A percentile compares a stretch with the other conserved stretches of the same genome.
phyloP scores from a whole-genome alignment of 1,140 invertebrate genomes.

The Teleopsis dalmanni region DNA sequence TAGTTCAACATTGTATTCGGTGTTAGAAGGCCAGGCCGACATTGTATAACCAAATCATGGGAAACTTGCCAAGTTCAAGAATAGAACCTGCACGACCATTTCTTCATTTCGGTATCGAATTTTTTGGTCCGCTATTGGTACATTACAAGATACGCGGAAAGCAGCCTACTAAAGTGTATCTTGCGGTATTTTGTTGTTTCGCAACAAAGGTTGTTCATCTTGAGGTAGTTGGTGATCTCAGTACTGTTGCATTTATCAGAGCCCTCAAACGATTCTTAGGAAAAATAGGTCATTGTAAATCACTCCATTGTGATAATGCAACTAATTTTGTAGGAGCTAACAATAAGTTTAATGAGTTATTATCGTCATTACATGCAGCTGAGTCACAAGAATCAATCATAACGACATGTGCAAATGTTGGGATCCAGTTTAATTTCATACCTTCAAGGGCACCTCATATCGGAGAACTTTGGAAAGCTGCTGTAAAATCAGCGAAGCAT shows the following conservation, averaged over 20 bases:
- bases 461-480: too few relatives aligned
- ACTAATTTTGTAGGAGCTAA: too few relatives aligned
- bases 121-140: background rate
- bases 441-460: too few relatives aligned
- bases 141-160: background rate
- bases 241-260: slow-evolving; percentile 30
- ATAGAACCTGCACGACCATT: background rate
- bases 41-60: background rate
- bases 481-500: too few relatives aligned
- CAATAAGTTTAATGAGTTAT: too few relatives aligned
- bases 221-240: slow-evolving; percentile 37
- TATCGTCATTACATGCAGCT: too few relatives aligned
- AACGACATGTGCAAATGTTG: too few relatives aligned
- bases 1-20: background rate
- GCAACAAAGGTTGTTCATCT: slow-evolving; percentile 45
- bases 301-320: slow-evolving; percentile 30
- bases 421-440: too few relatives aligned
- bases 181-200: slow-evolving; percentile 14
- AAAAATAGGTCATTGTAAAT: slow-evolving; percentile 18
- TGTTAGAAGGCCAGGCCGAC: background rate
- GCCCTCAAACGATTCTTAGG: slow-evolving; percentile 33
- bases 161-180: background rate
- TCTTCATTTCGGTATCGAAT: background rate
- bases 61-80: background rate
- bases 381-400: too few relatives aligned